Evolutionary conservation across 2,888 invertebrate genomes (phyloP), one percentile per base, ranked within the genome.

Genomic region (Andrena fulva): DNA sequence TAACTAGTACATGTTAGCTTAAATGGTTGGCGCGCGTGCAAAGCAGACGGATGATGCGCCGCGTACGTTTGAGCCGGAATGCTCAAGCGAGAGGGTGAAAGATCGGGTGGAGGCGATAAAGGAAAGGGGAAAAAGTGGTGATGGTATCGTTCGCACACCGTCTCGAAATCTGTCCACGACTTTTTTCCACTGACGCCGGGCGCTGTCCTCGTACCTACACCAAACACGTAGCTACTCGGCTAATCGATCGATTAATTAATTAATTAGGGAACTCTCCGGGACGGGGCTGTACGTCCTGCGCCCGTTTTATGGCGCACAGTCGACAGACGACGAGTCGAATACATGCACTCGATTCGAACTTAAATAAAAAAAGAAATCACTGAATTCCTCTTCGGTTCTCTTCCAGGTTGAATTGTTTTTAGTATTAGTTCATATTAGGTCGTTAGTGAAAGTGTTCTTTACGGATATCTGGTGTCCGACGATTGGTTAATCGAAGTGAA

Each of bases 91-190:
- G 24, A 54, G 63, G 10, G 56, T 20, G 59, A 20, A 72, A 24
- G 62, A 62, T 42, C 42, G 27, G 70, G 35, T 63, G n/a, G 62
- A 29, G 73, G 63, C 20, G 76, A 29, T 29, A 75, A 62, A 42
- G 50, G 48, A n/a, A 42, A 33, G 31, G 48, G 52, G 48, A 56
- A 63, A 63, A 71, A 72, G 68, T 64, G 81, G 85, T 74, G 80
- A 87, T 71, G 85, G 85, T 85, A 69, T 89, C 42, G 42, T 42
- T 42, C 86, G 81, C 78, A 77, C 84, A 87, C 87, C 87, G 89
- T 90, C 87, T 91, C 90, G 79, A 90, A 89, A 90, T 92, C 92
- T 92, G 92, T 93, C 93, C 92, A 92, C 88, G 89, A 91, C 89
- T 86, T 87, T 87, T 88, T 85, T 88, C 91, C 90, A 89, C 80